phyloP scores from a whole-genome alignment of 2,113 vertebrate genomes.

The Probosciger aterrimus region DNA sequence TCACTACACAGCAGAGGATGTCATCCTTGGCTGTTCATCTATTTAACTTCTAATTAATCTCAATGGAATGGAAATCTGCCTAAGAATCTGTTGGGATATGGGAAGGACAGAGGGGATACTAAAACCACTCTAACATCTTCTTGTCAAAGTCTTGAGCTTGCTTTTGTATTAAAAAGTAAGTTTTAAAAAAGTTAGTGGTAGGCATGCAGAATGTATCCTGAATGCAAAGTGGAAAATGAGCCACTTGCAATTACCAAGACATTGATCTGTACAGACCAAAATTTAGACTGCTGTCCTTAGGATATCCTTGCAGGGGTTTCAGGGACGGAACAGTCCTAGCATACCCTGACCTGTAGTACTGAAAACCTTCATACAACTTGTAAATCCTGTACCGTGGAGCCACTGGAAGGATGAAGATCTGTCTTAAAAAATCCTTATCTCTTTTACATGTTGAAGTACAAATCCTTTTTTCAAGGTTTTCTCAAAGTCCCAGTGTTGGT shows the following conservation, averaged over 20 bases:
- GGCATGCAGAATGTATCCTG: background rate
- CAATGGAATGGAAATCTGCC: background rate
- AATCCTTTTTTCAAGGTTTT: background rate
- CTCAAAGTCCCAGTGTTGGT: background rate
- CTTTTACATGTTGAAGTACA: background rate
- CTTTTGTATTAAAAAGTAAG: background rate
- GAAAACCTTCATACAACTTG: background rate
- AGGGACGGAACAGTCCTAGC: fast-evolving
- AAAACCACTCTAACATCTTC: background rate
- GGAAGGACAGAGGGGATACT: background rate
- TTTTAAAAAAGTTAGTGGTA: background rate
- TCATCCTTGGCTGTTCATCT: background rate
- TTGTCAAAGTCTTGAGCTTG: background rate
- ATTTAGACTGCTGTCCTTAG: background rate
- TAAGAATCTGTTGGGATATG: background rate
- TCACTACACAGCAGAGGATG: background rate
- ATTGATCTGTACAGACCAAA: background rate
- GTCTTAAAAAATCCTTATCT: background rate
- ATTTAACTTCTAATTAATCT: background rate
- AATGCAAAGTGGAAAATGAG: background rate
- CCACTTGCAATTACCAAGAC: background rate
- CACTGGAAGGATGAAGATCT: background rate
- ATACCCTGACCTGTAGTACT: background rate
- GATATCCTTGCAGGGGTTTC: background rate
- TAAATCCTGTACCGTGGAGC: background rate